Percentiles rank a stretch among this genome's conserved stretches.
Conservation (phyloP, 2,113 vertebrate genomes). For the Megatriorchis doriae region DNA sequence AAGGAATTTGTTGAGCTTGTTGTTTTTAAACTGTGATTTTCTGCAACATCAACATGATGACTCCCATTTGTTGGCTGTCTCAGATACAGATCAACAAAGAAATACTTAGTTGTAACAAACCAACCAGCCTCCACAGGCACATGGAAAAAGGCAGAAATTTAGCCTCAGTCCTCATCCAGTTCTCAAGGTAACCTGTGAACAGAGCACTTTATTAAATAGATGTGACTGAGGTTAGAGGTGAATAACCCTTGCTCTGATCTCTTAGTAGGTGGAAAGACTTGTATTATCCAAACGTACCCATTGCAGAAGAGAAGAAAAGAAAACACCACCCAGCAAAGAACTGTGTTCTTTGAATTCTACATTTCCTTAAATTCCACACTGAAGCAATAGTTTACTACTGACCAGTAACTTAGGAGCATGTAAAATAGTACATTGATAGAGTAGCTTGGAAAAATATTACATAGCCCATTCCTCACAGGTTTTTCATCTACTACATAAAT, state of each 20-base stretch:
- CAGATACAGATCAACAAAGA: not conserved
- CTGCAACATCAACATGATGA: not conserved
- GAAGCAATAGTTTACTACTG: not conserved
- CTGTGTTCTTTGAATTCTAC: not conserved
- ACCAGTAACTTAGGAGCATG: not conserved
- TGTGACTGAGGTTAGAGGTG: not conserved
- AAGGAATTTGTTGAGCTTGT: not conserved
- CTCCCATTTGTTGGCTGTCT: not conserved
- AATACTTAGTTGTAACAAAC: not conserved
- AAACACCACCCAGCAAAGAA: not conserved
- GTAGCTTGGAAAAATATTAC: not conserved
- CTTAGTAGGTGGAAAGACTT: not conserved
- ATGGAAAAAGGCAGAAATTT: not conserved
- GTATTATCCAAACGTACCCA: not conserved
- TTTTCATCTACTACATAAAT: not conserved
- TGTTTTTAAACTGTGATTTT: constrained; percentile 19
- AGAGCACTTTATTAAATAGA: not conserved
- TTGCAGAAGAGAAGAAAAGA: not conserved
- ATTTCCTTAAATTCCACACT: not conserved
- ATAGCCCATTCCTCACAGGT: not conserved
- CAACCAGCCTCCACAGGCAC: not conserved
- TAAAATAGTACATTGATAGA: not conserved
- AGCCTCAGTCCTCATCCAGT: not conserved
- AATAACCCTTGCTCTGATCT: not conserved
- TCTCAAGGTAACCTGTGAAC: not conserved